Base-by-base conservation (phyloP, 2,797 vertebrate species). In the Acanthurus lineatus region DNA sequence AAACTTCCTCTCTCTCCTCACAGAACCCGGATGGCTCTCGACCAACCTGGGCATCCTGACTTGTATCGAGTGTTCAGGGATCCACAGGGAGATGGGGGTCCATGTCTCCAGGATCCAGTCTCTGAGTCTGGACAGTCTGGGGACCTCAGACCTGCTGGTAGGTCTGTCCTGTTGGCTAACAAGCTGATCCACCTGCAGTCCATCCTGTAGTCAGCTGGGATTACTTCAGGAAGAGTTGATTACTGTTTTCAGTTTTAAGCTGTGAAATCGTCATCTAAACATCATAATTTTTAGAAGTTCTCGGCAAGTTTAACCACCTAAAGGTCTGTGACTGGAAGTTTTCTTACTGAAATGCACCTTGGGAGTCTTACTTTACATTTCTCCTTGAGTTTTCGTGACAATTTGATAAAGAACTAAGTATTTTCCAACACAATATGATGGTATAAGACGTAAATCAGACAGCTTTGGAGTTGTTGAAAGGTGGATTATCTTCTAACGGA, bases 1-100 rank as follows among this genome's bases (percentile, higher is more conserved):
- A 25, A 25, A 25, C 48, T 86, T 9, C 62, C 17, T 42, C 44
- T 82, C 44, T 66, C 35, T 79, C 9, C 79, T 51, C 84, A 11
- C 61, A 97, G 96, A 96, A 73, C 96, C 96, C 19, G 88, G 90
- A 19, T 97, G 96, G 96, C 91, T 97, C 62, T 96, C 96, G 1
- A 94, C 95, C 79, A 97, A 97, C 88, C 82, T 96, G 40, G 96
- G 96, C 11, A 95, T 97, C 87, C 92, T 97, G 76, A 96, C 95
- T 8, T 97, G 96, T 73, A 96, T 96, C 0, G 95, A 97, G 87
- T 97, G 96, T 79, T 97, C 96, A 8, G 96, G 96, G 38, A 95
- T 97, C 85, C 96, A 97, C 90, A 91, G 96, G 44, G 95, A 97
- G 82, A 94, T 97, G 95, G 96, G 95, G 2, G 95, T 96, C 38